phyloP scores from a whole-genome alignment of 2,888 invertebrate genomes.

The Axea sp. region DNA sequence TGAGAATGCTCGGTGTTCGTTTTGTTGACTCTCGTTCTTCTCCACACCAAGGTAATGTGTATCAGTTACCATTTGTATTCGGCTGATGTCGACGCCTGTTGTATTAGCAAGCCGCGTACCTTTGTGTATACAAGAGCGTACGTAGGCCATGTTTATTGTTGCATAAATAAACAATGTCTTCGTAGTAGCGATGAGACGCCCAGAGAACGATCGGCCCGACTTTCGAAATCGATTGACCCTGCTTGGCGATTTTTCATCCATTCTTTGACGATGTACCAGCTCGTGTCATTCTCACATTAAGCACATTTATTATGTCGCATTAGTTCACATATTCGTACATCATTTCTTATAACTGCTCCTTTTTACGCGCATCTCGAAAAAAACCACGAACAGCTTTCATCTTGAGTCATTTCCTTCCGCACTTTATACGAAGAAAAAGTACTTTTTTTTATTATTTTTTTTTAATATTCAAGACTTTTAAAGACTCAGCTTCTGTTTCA shows the following conservation, averaged over 20 bases:
- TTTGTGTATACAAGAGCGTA: slow-evolving; percentile 66
- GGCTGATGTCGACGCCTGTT: slow-evolving; percentile 55
- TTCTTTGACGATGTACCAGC: slow-evolving; percentile 15
- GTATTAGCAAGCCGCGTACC: slow-evolving; percentile 54
- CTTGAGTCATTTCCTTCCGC: slow-evolving; percentile 25
- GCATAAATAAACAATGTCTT: slow-evolving; percentile 70
- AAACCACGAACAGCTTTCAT: slow-evolving; percentile 28
- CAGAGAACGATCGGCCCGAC: slow-evolving; percentile 43
- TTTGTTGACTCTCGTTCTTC: slow-evolving; percentile 60
- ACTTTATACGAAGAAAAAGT: slow-evolving; percentile 5
- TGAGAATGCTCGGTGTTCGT: slow-evolving; percentile 34
- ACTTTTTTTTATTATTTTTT: slow-evolving; percentile 23
- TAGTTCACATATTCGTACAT: slow-evolving; percentile 2
- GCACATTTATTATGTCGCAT: slow-evolving; percentile 23
- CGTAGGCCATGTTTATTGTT: slow-evolving; percentile 71
- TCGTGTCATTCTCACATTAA: slow-evolving; percentile 11
- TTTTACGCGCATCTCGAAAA: slow-evolving; percentile 22
- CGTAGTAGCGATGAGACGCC: slow-evolving; percentile 61
- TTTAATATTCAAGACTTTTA: slow-evolving; percentile 16
- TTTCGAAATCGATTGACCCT: slow-evolving; percentile 45
- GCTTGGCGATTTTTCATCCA: slow-evolving; percentile 40
- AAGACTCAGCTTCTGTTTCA: not conserved
- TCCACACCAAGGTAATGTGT: slow-evolving; percentile 53
- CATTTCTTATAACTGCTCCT: slow-evolving; percentile 25
- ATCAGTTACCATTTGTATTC: slow-evolving; percentile 61